Evolutionary conservation across 2,113 vertebrate genomes (phyloP), one percentile per base, ranked within the genome.

Genomic region (Ageneiosus marmoratus): DNA sequence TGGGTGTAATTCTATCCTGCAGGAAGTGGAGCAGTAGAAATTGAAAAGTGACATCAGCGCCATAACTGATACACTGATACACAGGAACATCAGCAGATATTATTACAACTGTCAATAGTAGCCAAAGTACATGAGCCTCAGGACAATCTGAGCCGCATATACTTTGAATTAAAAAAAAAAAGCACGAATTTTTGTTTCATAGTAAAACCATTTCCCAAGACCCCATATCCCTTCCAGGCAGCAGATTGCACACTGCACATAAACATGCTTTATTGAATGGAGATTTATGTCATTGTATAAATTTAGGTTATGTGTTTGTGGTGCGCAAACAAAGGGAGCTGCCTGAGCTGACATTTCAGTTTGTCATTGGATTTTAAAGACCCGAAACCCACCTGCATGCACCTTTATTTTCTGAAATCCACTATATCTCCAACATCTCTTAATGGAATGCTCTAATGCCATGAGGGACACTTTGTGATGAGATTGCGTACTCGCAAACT

Each of bases 371-470:
- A 12, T 62, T 62, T 24, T 24, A 62, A 55, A 82, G 24, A 72
- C n/a, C n/a, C 2, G 18, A 69, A 46, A 22, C n/a, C n/a, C 37
- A 48, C 41, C 50, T 70, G 27, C n/a, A 24, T 75, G 29, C 22
- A 82, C 22, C 32, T 76, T 76, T 20, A 37, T 32, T 78, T 83
- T 58, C 50, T n/a, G 7, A 53, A 65, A 44, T 20, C 29, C 27
- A 32, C 53, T n/a, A 27, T 22, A 72, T 67, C 37, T 51, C 50
- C 11, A 16, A 62, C 76, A 51, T 84, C 65, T 73, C 5, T 72
- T 84, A 79, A 77, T 70, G 37, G 51, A 79, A 78, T 29, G 46
- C 77, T 69, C 27, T 37, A 32, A 69, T 62, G 29, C 75, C 51
- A 51, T 29, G 27, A n/a, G 82, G 78, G 65, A 67, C 48, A 83